Evolutionary conservation across 37 sponge, comb jelly and placozoan genomes (phyloP), one percentile per base, ranked within the genome.

Genomic region (Ianthella basta): DNA sequence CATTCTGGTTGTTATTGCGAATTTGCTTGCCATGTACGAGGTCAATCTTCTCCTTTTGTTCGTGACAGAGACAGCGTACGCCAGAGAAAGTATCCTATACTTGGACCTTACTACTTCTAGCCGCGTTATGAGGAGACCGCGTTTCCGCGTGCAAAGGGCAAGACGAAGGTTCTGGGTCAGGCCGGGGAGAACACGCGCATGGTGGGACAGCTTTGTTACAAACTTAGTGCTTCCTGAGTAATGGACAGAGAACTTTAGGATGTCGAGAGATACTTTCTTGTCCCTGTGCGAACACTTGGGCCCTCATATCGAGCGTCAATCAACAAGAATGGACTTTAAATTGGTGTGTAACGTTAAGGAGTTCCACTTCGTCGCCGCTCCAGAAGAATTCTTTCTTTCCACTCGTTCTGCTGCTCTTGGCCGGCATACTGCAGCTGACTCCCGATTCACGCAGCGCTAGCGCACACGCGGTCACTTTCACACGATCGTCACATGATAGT

Each of bases 201-300:
- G 59, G 59, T 56, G 59, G 59, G 59, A 56, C 59, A 56, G 59
- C 59, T 56, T 67, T 67, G 69, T 67, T 27, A 67, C 24, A 25
- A 67, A 67, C 20, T n/a, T 67, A 27, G 69, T 67, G 14, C 25
- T 25, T 14, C 30, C 30, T 27, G 69, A 67, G 30, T 16, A 67
- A 25, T 67, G 27, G 69, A 67, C 15, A n/a, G 69, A 67, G 29
- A 67, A 67, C 14, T 67, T 67, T n/a, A 67, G 69, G 20, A 67
- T 67, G 69, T 67, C 69, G 24, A 67, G 27, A 25, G 69, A 19
- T 15, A 19, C 69, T 27, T 67, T 67, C 27, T 67, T 67, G 24
- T 27, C 29, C 20, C 69, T 67, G 24, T 67, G 69, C 30, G 69
- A n/a, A 13, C 69, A 27, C 14, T n/a, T 67, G 69, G 20, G 69